Evolutionary conservation across 2,797 vertebrate species (phyloP), one percentile per base, ranked within the genome.

Genomic region (Squalus acanthias): DNA sequence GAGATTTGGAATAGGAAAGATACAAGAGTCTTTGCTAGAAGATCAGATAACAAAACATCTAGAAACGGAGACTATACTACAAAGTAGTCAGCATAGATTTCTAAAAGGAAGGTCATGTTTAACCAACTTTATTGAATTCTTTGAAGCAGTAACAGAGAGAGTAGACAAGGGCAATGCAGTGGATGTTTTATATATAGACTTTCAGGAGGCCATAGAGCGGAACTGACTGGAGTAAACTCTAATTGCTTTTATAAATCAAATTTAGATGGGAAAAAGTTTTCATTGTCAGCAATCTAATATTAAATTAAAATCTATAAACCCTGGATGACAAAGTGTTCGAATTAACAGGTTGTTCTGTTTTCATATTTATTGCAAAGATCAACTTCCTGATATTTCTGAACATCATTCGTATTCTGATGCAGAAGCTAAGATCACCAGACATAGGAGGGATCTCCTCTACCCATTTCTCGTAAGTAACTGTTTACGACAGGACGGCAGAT

Each of bases 351-450:
- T n/a, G n/a, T n/a, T 69, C 91, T 46, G 17, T 92, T 39, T 46
- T 93, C 63, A 15, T 91, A 13, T 17, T 63, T 15, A 63, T 33
- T 33, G 8, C 7, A 15, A 24, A 96, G 96, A 5, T 96, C 1
- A 96, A 96, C 96, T 87, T 96, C 76, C 24, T 96, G 63, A 96
- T 96, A 67, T 96, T 96, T n/a, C 63, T 88, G 63, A 96, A 96
- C 3, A 57, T 96, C 10, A 96, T 96, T 17, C 96, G 33, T 26
- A 88, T 96, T n/a, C 96, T 96, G 60, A 5, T 96, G 22, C 72
- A 96, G 87, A 96, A 96, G 8, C 94, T 95, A 26, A 72, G 72
- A n/a, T 95, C 94, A 9, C 15, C 50, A 57, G 50, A 95, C 2
- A 0, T 60, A 0, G 70, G 94, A 74, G 26, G 94, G 0, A 95